phyloP scores from a whole-genome alignment of 2,888 invertebrate species.

The Gortyna flavago region DNA sequence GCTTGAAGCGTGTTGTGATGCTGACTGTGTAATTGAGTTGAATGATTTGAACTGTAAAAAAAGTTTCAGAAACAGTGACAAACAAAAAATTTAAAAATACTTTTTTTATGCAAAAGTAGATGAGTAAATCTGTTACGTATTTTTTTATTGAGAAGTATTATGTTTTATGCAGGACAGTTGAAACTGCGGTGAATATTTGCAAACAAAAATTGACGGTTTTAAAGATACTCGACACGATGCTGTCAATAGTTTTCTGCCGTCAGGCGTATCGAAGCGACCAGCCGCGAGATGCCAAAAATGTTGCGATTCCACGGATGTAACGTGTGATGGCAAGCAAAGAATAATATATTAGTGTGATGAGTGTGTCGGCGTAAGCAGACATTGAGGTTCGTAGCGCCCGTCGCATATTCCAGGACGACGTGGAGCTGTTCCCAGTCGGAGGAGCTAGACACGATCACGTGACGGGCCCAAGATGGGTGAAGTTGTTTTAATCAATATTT shows the following conservation, averaged over 20 bases:
- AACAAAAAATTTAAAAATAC: constrained; percentile 26
- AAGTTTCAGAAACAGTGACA: constrained; percentile 31
- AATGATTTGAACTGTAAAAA: constrained; percentile 31
- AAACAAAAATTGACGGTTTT: constrained; percentile 46
- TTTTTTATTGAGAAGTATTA: constrained; percentile 35
- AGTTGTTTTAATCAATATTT: constrained; percentile 64
- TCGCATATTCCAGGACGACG: constrained; percentile 51
- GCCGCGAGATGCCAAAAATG: constrained; percentile 51
- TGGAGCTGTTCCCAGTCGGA: constrained; percentile 64
- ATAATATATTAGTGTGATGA: constrained; percentile 49
- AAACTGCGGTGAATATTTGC: constrained; percentile 61
- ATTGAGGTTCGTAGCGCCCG: constrained; percentile 49
- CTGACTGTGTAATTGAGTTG: constrained; percentile 52
- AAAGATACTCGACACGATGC: constrained; percentile 24
- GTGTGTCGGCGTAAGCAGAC: constrained; percentile 54
- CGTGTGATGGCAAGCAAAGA: constrained; percentile 30
- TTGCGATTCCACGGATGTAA: constrained; percentile 24
- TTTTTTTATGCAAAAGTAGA: constrained; percentile 39
- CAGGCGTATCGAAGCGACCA: constrained; percentile 50
- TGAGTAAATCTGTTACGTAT: constrained; percentile 28
- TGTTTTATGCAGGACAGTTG: constrained; percentile 33
- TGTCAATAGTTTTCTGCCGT: constrained; percentile 34
- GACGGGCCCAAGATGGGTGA: constrained; percentile 48
- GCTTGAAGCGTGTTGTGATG: constrained; percentile 47
- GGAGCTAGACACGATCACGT: constrained; percentile 55